phyloP scores from a whole-genome alignment of 2,888 invertebrate genomes.

The Ditylenchus weischeri region DNA sequence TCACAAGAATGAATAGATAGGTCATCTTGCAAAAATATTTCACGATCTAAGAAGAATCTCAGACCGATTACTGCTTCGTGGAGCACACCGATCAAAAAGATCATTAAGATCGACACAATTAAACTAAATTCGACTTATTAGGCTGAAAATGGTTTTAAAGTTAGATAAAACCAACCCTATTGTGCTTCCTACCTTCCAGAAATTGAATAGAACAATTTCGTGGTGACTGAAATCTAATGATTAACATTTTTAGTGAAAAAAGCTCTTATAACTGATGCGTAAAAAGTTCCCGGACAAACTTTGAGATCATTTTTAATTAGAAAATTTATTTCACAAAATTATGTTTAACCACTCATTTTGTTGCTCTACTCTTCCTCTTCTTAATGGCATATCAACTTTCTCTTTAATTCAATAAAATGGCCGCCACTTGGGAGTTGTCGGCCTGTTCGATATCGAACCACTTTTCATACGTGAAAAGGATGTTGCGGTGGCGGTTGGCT shows the following conservation, averaged over 20 bases:
- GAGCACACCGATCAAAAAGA: slow-evolving; percentile 48
- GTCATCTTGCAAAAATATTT: slow-evolving; percentile 11
- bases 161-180: slow-evolving; percentile 7
- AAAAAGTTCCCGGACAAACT: too few species aligned
- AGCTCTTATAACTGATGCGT: too few species aligned
- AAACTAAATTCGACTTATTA: neutral
- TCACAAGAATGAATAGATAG: slow-evolving; percentile 9
- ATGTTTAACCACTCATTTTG: too few species aligned
- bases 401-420: too few species aligned
- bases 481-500: too few species aligned
- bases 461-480: too few species aligned
- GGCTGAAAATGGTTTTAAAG: neutral
- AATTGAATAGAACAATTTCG: slow-evolving; percentile 51
- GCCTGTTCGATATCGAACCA: too few species aligned
- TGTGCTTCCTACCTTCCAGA: slow-evolving; percentile 40
- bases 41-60: slow-evolving; percentile 24
- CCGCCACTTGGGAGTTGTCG: too few species aligned
- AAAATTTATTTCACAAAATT: too few species aligned
- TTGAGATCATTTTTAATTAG: too few species aligned
- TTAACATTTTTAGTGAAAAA: too few species aligned
- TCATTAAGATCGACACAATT: slow-evolving; percentile 46
- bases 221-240: slow-evolving; percentile 50
- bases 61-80: slow-evolving; percentile 42
- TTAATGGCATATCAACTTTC: slow-evolving; percentile 12
- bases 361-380: too few species aligned